Evolutionary conservation across 2,113 vertebrate genomes (phyloP).

Genomic region (Pogona vitticeps): DNA sequence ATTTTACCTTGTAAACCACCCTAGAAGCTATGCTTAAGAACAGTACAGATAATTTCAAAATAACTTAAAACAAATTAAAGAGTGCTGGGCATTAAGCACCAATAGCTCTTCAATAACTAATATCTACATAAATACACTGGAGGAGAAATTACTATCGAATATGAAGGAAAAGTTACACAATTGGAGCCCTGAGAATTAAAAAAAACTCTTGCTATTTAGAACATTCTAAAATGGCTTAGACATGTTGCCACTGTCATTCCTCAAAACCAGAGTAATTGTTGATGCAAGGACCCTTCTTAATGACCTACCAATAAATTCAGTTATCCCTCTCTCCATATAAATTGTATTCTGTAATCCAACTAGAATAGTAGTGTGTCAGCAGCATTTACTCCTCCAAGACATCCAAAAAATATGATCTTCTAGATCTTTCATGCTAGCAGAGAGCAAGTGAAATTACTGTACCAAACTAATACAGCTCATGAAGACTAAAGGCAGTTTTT

Average conservation of each 20-base stretch:
- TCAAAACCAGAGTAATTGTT: not conserved
- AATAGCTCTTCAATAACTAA: not conserved
- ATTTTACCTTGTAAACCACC: not conserved
- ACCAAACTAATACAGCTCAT: not conserved
- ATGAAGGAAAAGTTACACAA: not conserved
- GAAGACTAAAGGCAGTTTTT: constrained; percentile 23
- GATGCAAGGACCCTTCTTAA: not conserved
- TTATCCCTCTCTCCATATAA: not conserved
- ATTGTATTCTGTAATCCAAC: not conserved
- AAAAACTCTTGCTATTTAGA: not conserved
- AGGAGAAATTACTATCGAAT: not conserved
- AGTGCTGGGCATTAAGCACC: not conserved
- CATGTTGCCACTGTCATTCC: not conserved
- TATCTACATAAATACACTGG: not conserved
- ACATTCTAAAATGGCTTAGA: not conserved
- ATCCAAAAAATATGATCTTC: not conserved
- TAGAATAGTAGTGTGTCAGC: not conserved
- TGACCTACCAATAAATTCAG: not conserved
- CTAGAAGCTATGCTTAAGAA: not conserved
- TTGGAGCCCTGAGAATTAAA: not conserved
- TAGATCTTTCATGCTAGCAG: not conserved
- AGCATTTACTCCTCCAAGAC: not conserved
- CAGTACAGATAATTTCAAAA: not conserved
- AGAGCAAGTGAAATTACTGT: not conserved
- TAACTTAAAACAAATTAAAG: not conserved